A percentile compares a stretch with the other conserved stretches of the same genome.
Conservation (phyloP, 2,113 vertebrate species). For the Serinus canaria region DNA sequence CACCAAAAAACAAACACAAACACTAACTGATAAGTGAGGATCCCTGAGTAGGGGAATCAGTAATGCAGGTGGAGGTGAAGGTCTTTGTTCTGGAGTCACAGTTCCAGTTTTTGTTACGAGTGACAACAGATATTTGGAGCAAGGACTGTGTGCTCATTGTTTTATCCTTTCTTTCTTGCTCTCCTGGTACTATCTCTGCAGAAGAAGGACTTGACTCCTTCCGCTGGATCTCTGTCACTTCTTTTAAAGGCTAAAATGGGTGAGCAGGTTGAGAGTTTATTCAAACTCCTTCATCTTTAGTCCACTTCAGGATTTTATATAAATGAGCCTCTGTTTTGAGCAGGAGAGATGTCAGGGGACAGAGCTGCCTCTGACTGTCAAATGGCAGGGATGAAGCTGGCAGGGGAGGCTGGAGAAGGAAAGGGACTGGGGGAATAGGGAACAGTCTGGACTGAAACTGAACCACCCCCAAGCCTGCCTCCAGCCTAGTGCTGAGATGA, state of each 20-base stretch:
- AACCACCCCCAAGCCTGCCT: neutral
- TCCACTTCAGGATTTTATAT: neutral
- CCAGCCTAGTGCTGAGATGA: fast-evolving
- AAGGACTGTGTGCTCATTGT: neutral
- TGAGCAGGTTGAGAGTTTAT: neutral
- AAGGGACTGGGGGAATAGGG: neutral
- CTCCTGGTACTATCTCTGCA: neutral
- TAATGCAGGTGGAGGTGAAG: neutral
- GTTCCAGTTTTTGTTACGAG: neutral
- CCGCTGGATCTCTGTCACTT: neutral
- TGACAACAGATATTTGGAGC: neutral
- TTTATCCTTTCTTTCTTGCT: neutral
- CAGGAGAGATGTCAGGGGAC: neutral
- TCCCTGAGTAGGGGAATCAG: neutral
- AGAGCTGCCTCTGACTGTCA: neutral
- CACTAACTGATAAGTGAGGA: neutral
- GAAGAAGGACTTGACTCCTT: neutral
- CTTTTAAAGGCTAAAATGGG: neutral
- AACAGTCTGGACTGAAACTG: neutral
- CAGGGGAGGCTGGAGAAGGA: neutral
- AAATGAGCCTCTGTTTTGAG: neutral
- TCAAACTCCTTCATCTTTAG: neutral
- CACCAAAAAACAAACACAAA: neutral
- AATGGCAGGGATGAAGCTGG: neutral
- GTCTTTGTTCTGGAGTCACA: neutral